These are phyloP conservation scores for Catamblyrhynchus diadema DNA, from an alignment of 2,797 vertebrate species.

Conservation along the genomic window DNA sequence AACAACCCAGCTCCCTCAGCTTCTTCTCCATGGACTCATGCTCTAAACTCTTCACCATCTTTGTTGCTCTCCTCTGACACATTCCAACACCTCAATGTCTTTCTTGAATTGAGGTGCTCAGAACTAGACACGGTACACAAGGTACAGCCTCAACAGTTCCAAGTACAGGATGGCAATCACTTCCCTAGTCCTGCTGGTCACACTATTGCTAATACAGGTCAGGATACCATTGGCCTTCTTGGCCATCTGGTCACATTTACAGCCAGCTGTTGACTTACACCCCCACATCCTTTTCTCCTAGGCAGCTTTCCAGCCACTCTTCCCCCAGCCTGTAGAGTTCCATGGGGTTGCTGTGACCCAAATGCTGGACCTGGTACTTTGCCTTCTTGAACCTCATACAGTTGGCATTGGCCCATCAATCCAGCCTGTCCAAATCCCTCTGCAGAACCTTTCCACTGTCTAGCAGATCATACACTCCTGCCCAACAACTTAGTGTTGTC, in stretches of 20 bases:
- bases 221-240: not conserved
- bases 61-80: not conserved
- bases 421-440: not conserved
- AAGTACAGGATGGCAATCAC: not conserved
- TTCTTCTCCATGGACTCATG: not conserved
- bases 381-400: not conserved
- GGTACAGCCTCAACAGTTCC: not conserved
- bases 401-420: not conserved
- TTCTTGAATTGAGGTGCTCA: not conserved
- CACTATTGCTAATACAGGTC: not conserved
- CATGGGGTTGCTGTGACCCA: not conserved
- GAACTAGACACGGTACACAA: not conserved
- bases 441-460: not conserved
- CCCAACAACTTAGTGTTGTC: not conserved
- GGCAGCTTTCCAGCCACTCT: not conserved
- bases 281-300: not conserved
- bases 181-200: not conserved
- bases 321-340: not conserved
- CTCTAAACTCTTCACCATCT: not conserved
- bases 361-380: not conserved
- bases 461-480: not conserved
- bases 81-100: not conserved
- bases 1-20: not conserved
- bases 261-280: not conserved
- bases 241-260: not conserved